Evolutionary conservation across 1,140 invertebrate species (phyloP), one percentile per base, ranked within the genome.

Genomic region (Tetragonula clypearis): DNA sequence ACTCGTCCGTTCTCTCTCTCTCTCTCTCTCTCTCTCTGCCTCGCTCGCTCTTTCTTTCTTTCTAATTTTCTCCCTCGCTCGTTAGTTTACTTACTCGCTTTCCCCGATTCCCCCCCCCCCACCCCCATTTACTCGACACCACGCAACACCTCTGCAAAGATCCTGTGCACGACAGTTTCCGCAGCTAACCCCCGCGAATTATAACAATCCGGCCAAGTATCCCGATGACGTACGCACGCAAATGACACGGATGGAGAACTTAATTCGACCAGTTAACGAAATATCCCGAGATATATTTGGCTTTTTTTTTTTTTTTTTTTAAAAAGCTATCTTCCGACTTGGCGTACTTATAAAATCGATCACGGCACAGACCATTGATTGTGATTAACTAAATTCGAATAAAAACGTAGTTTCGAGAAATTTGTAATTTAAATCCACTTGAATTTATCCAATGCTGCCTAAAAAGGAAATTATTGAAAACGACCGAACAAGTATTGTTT

Each of bases 171-270:
- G 78, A 69, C 73, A 76, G 73, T 41, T 73, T 75, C 49, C 66
- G 66, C 65, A 49, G 72, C 49, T 62, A 82, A 78, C 81, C 84
- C 71, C 76, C 62, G 69, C 60, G 41, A 81, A 79, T 68, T 60
- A 15, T 11, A 19, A 55, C 53, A 23, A 69, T 76, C 19, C 21
- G n/a, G 35, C 53, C 41, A 77, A 71, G 15, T 58, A 75, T 41
- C 26, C 30, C 35, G 14, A 41, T 23, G 30, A 78, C 62, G 35
- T 56, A 71, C 41, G 19, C 23, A 17, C 53, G 14, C 41, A 41
- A 41, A 6, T 6, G 41, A 41, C 41, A 23, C 41, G 11, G 26
- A 68, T 79, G 12, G 12, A 21, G 30, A 30, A 21, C 12, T 30
- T 65, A 6, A 30, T n/a, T 26, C 55, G 55, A 19, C 11, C 71